These are phyloP conservation scores for Polylopha cassiicola DNA, from an alignment of 2,888 invertebrate species.

Conservation along the genomic window DNA sequence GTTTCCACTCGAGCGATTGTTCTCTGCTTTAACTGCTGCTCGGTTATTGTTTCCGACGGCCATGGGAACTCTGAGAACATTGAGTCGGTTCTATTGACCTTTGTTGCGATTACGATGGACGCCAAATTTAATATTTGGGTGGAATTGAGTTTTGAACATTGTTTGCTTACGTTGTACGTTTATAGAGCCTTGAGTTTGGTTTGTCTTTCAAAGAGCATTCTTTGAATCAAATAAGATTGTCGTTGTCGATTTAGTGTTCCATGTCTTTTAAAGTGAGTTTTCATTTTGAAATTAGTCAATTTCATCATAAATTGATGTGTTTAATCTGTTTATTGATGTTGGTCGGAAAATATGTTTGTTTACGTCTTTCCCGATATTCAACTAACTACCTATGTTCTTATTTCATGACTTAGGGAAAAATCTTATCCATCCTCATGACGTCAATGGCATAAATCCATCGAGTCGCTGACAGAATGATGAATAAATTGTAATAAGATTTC, in stretches of 20 bases:
- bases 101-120: constrained; percentile 41
- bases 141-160: too few species aligned
- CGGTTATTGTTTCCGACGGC: constrained; percentile 65
- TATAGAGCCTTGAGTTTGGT: too few species aligned
- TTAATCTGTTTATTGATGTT: too few species aligned
- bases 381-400: too few species aligned
- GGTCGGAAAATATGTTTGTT: too few species aligned
- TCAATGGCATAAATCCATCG: constrained; percentile 51
- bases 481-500: constrained; percentile 46
- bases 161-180: too few species aligned
- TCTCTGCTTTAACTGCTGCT: constrained; percentile 63
- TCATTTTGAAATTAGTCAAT: too few species aligned
- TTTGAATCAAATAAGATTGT: too few species aligned
- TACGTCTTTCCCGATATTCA: too few species aligned
- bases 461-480: constrained; percentile 45
- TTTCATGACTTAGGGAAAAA: constrained; percentile 33
- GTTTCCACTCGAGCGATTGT: constrained; percentile 70
- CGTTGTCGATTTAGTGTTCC: too few species aligned
- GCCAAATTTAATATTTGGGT: constrained; percentile 37
- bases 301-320: too few species aligned
- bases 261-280: too few species aligned
- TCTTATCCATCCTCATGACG: constrained; percentile 49
- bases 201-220: constrained; percentile 29
- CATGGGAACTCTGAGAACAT: constrained; percentile 52
- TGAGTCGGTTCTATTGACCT: constrained; percentile 53